These are phyloP conservation scores for Nerophis ophidion DNA, from an alignment of 2,113 vertebrate genomes.

Conservation along the genomic window DNA sequence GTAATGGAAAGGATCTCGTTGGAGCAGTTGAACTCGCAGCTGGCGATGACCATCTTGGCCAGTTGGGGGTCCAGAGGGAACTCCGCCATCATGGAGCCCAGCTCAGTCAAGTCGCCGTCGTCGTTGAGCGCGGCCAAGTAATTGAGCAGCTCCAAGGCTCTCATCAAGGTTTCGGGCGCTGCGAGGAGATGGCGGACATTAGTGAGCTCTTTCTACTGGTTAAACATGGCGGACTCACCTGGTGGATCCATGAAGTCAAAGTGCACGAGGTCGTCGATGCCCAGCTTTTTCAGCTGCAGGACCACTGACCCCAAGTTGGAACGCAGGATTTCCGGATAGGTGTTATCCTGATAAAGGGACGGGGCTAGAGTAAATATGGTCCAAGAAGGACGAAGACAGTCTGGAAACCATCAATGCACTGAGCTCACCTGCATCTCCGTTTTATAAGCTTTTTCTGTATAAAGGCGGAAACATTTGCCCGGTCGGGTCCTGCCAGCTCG, in stretches of 20 bases:
- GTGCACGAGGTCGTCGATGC: slow-evolving; percentile 97
- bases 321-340: slow-evolving; percentile 95
- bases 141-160: slow-evolving; percentile 95
- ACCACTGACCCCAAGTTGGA: slow-evolving; percentile 98
- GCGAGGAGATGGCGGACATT: neutral
- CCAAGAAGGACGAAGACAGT: neutral
- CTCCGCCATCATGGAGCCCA: slow-evolving; percentile 99
- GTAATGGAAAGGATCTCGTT: slow-evolving; percentile 99
- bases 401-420: too few species aligned
- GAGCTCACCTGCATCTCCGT: slow-evolving; percentile 93
- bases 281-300: slow-evolving; percentile 95
- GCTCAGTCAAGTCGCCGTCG: slow-evolving; percentile 94
- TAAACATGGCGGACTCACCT: slow-evolving; percentile 66
- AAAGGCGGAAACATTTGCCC: slow-evolving; percentile 95
- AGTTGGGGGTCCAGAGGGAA: slow-evolving; percentile 96
- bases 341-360: slow-evolving; percentile 82
- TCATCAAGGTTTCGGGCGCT: slow-evolving; percentile 98
- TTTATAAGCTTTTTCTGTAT: slow-evolving; percentile 98
- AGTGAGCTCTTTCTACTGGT: neutral
- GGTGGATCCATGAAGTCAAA: slow-evolving; percentile 99
- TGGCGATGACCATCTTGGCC: slow-evolving; percentile 99
- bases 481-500: slow-evolving; percentile 95
- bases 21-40: slow-evolving; percentile 99
- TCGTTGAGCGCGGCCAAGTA: slow-evolving; percentile 97
- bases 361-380: neutral